Base-by-base conservation (phyloP, 2,888 invertebrate species). In the Allygus modestus region DNA sequence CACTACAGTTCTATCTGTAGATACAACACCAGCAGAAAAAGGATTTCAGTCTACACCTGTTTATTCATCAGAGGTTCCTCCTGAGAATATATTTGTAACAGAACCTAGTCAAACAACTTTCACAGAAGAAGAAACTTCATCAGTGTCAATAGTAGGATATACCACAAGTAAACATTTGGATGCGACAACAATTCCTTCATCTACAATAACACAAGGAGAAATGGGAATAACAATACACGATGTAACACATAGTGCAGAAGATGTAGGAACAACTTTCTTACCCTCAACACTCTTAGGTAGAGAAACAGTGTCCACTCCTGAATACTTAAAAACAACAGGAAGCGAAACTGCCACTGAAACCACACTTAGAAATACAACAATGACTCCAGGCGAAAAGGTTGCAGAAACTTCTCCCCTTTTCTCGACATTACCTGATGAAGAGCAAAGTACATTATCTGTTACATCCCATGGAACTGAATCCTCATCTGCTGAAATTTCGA, bases 1-100 rank as follows among this genome's bases (percentile, higher is more conserved):
- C 4, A 15, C 9, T 51, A 17, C 51, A 15, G 12, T 51, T 51
- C 9, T 17, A 51, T 11, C 12, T 51, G 51, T 17, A 23, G 77
- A 77, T 43, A 77, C 46, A 9, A 43, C 77, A 77, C 31, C 31
- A 43, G 15, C n/a, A n/a, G 43, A n/a, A 9, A 51, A 33, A 51
- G 51, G 51, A 17, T 15, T 51, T 17, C 9, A 51, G 17, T 51
- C 51, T 15, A 15, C 51, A 11, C 51, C 51, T 17, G 51, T n/a
- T 37, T 71, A 71, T 31, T 37, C 51, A 5, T 11, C 51, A 11
- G 51, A 51, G 15, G 9, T 17, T 51, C 51, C 12, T 51, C 4
- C 17, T 15, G n/a, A 51, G n/a, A 51, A 17, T 15, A 15, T 15
- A 51, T 9, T 15, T 51, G 51, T 51, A 51, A 51, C 51, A 51